phyloP scores from a whole-genome alignment of 2,888 invertebrate genomes.

The Magallana nippona region DNA sequence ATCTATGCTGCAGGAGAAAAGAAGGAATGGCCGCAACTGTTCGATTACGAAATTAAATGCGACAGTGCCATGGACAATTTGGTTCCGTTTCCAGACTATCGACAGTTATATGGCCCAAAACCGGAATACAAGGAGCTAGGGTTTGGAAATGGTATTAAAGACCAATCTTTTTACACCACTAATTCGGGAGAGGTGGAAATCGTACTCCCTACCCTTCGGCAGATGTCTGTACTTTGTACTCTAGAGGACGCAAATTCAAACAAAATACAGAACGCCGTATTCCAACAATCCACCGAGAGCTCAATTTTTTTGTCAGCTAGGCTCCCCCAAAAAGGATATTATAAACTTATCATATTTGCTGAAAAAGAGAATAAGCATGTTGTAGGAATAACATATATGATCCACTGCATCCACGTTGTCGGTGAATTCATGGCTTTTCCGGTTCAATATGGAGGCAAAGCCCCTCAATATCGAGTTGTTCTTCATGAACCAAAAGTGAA shows the following conservation, averaged over 20 bases:
- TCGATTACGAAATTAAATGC: conserved; percentile 57
- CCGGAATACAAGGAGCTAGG: conserved; percentile 58
- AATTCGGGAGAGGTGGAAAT: conserved; percentile 55
- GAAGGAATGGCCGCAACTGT: conserved; percentile 50
- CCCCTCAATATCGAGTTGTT: conserved; percentile 50
- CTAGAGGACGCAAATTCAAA: conserved; percentile 49
- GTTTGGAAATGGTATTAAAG: conserved; percentile 55
- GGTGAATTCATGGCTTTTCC: conserved; percentile 51
- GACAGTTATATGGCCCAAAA: conserved; percentile 59
- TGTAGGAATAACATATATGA: conserved; percentile 54
- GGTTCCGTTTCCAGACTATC: conserved; percentile 55
- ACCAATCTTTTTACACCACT: conserved; percentile 52
- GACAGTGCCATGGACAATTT: conserved; percentile 33
- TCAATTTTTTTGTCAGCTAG: conserved; percentile 51
- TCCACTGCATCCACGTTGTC: conserved; percentile 48
- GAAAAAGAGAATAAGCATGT: conserved; percentile 53
- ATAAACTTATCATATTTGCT: conserved; percentile 55
- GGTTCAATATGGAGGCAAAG: conserved; percentile 51
- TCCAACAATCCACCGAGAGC: conserved; percentile 51
- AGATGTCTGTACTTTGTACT: conserved; percentile 50
- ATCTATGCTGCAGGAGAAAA: conserved; percentile 43
- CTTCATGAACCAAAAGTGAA: conserved; percentile 53
- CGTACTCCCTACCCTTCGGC: conserved; percentile 51
- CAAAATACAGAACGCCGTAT: conserved; percentile 51
- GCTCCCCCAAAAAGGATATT: conserved; percentile 55